A percentile compares a stretch with the other conserved stretches of the same genome.
Conservation (phyloP, 2,113 vertebrate species). For the Pithys albifrons region DNA sequence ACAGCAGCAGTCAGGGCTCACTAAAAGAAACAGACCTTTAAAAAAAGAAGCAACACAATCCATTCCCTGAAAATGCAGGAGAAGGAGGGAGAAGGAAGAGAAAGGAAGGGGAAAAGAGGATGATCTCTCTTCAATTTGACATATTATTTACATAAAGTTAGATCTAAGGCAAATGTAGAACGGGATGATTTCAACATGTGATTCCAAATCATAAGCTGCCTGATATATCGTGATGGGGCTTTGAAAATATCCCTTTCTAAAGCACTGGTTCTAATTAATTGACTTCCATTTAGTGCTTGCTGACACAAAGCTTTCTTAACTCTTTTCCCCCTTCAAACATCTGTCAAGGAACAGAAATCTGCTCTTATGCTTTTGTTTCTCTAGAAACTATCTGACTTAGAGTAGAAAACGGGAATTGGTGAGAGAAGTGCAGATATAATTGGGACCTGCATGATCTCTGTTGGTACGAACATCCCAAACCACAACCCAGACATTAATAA, state of each 20-base stretch:
- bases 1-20: background rate
- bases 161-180: background rate
- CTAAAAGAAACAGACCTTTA: background rate
- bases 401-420: background rate
- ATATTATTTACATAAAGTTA: background rate
- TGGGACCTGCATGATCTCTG: background rate
- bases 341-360: background rate
- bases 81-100: background rate
- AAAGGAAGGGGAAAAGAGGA: background rate
- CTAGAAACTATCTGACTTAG: background rate
- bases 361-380: background rate
- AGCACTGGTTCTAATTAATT: background rate
- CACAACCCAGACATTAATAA: constrained; percentile 15
- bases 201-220: background rate
- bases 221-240: background rate
- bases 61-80: background rate
- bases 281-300: background rate
- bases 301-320: background rate
- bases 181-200: background rate
- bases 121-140: background rate
- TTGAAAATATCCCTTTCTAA: background rate
- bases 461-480: background rate
- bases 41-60: background rate
- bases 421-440: constrained; percentile 35
- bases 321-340: background rate